Base-by-base conservation (phyloP, 2,113 vertebrate species). In the Megaleporinus macrocephalus region DNA sequence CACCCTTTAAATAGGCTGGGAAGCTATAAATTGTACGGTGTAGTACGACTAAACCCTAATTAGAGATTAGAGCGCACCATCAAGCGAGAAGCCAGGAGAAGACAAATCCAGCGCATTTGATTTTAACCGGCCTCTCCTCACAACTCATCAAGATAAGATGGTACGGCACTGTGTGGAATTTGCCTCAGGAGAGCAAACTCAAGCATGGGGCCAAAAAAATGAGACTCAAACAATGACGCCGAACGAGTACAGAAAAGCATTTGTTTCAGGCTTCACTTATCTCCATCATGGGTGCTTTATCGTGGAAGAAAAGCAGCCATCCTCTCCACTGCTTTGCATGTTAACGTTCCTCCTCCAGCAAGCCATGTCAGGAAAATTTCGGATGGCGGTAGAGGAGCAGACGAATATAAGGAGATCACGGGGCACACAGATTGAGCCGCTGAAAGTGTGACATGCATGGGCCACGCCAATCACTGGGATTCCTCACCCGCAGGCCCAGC, bases 381-480 rank as follows among this genome's bases (percentile, higher is more conserved):
- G 70, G 69, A n/a, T 44, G 13, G 51, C 5, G 66, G n/a, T 16
- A 41, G 59, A 47, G 24, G n/a, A 41, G 29, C 9, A 66, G 70
- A 74, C 41, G 66, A 63, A 55, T n/a, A 26, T 3, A 22, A 24
- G 20, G 14, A 69, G 24, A 75, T 36, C 27, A 76, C 71, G 44
- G 26, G 51, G 72, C 27, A 55, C 51, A 11, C 13, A 27, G 88
- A n/a, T n/a, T n/a, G n/a, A n/a, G n/a, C n/a, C n/a, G n/a, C n/a
- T n/a, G n/a, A n/a, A n/a, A n/a, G n/a, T 89, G 86, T 91, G 88
- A 92, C 91, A 91, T 73, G 87, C 83, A 65, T 69, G 73, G 79
- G 88, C 90, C 87, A 86, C 75, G 86, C 70, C 36, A 79, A 86
- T 88, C 79, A 73, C 51, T 79, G 80, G 87, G 82, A 87, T 72